These are phyloP conservation scores for Eristalis arbustorum DNA, from an alignment of 2,888 invertebrate species.

Conservation along the genomic window DNA sequence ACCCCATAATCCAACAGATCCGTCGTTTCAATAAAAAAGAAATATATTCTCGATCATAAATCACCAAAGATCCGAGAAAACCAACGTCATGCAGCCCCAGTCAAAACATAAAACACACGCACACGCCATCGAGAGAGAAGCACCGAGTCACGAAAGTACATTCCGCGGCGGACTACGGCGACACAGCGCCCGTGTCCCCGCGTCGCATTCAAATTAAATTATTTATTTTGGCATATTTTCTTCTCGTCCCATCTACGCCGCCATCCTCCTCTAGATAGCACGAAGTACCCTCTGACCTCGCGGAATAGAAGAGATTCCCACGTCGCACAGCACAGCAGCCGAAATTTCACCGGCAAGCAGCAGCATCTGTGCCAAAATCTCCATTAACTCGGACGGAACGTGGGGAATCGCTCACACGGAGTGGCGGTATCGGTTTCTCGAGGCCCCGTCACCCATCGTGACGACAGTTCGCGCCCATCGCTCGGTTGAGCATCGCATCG, in stretches of 20 bases:
- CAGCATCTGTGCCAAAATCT: slow-evolving; percentile 29
- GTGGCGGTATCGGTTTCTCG: slow-evolving; percentile 20
- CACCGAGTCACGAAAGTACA: background rate
- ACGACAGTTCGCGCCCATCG: background rate
- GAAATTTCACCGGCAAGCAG: background rate
- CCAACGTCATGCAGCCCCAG: background rate
- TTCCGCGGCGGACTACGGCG: background rate
- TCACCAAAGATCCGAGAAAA: background rate
- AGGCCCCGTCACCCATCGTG: background rate
- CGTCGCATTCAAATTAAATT: background rate
- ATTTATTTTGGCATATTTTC: background rate
- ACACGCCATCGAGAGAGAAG: background rate
- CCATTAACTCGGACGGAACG: slow-evolving; percentile 31
- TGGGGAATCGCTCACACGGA: slow-evolving; percentile 10
- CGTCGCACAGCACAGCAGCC: background rate
- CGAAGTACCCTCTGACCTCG: background rate
- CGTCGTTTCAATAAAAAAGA: too few species aligned
- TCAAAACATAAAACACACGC: background rate
- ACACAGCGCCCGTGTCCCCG: background rate
- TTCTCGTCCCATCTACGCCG: background rate
- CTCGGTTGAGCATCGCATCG: slow-evolving; percentile 24
- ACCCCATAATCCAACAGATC: too few species aligned
- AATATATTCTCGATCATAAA: too few species aligned
- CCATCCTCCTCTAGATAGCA: background rate
- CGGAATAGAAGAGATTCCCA: background rate